These are phyloP conservation scores for Gobio occitaniae DNA, from an alignment of 2,797 vertebrate species.

Conservation along the genomic window DNA sequence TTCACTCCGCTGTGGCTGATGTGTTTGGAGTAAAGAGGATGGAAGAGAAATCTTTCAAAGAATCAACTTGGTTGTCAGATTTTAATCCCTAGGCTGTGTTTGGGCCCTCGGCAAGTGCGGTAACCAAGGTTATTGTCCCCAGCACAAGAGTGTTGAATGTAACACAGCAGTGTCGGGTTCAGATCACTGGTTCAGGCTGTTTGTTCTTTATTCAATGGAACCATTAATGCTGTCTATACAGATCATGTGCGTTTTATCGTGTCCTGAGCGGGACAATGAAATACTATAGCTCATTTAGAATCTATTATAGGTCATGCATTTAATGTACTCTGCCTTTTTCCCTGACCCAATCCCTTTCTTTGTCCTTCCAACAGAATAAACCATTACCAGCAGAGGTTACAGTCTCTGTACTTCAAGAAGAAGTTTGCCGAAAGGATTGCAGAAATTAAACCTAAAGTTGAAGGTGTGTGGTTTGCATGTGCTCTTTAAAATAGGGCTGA, in stretches of 20 bases:
- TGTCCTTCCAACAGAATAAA: slow-evolving; percentile 85
- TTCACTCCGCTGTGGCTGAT: not conserved
- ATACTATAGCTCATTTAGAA: slow-evolving; percentile 6
- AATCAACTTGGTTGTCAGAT: slow-evolving; percentile 14
- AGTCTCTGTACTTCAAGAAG: slow-evolving; percentile 97
- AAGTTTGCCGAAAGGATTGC: slow-evolving; percentile 98
- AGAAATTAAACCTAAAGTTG: slow-evolving; percentile 97
- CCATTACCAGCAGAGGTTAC: slow-evolving; percentile 96
- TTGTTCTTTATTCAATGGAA: slow-evolving; percentile 41
- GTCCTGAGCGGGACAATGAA: not conserved
- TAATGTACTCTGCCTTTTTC: slow-evolving; percentile 7
- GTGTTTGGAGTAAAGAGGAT: slow-evolving; percentile 10
- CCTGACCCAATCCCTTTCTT: slow-evolving; percentile 6
- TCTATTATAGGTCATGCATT: slow-evolving; percentile 1
- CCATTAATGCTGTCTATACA: slow-evolving; percentile 26
- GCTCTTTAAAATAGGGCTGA: not conserved
- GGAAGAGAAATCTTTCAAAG: slow-evolving; percentile 4
- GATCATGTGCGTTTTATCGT: not conserved
- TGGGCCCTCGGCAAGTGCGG: not conserved
- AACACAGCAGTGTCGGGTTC: slow-evolving; percentile 18
- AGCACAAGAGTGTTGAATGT: slow-evolving; percentile 40
- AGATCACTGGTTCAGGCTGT: slow-evolving; percentile 5
- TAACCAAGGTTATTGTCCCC: slow-evolving; percentile 15
- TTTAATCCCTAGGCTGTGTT: slow-evolving; percentile 26
- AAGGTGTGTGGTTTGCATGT: slow-evolving; percentile 78